Base-by-base conservation (phyloP, 2,113 vertebrate species). In the Alligator sinensis region DNA sequence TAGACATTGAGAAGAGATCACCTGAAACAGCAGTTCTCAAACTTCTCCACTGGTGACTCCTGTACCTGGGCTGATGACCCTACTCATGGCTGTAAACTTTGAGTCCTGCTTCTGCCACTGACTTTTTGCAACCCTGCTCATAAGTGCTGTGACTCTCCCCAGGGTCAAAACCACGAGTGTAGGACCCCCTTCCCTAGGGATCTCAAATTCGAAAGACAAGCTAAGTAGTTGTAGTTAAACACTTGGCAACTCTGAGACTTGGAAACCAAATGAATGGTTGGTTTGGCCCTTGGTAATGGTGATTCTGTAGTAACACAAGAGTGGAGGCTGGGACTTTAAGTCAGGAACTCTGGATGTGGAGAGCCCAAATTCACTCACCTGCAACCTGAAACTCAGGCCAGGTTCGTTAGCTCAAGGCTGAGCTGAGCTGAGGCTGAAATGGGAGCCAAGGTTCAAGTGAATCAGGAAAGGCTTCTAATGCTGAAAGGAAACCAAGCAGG, bases 361-460 rank as follows among this genome's bases (percentile, higher is more conserved):
- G 79, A 24, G 60, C 18, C 58, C 89, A 91, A 93, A 91, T 87
- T 82, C 92, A 93, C 90, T 93, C 77, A 90, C 79, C 91, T 86
- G 88, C 82, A 84, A 68, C 18, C 82, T 91, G 90, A 88, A 97
- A 79, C 55, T 75, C 74, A 14, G 58, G 91, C 90, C 91, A 95
- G 88, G 24, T 84, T 85, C 78, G 4, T 87, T 91, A 57, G 22
- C 84, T 89, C 89, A 95, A 87, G 19, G 60, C 34, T 95, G 82
- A 11, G 77, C 93, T 96, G 77, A 91, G 88, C 91, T 80, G 63
- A 74, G 89, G 94, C 75, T 84, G 90, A 85, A 93, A 91, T 97
- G 80, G 89, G 77, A 93, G 94, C 82, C 93, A 95, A 79, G 79
- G 86, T 89, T 75, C 22, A 34, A 77, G 86, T 78, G 60, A 55